phyloP scores from a whole-genome alignment of 2,113 vertebrate species.

The Cyprinus carpio region DNA sequence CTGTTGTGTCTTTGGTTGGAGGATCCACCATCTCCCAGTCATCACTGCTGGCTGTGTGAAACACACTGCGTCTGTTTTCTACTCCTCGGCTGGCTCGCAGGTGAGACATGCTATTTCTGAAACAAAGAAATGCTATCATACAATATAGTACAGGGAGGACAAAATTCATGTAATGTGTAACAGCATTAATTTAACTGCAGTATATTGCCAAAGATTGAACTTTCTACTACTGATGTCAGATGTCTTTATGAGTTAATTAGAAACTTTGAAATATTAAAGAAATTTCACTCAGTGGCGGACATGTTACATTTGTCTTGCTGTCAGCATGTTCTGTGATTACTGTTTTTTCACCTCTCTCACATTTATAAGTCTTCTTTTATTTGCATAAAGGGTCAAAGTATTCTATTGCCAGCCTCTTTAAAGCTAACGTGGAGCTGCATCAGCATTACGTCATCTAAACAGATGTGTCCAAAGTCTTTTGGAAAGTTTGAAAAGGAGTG shows the following conservation, averaged over 20 bases:
- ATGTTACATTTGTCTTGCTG: background rate
- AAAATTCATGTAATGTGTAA: background rate
- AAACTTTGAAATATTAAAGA: background rate
- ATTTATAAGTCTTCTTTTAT: conserved; percentile 4
- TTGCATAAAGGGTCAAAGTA: background rate
- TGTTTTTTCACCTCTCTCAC: background rate
- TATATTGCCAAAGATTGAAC: background rate
- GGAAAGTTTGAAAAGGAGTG: background rate
- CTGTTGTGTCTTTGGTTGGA: conserved; percentile 82
- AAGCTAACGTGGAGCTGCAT: conserved; percentile 10
- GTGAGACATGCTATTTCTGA: conserved; percentile 92
- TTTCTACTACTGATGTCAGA: background rate
- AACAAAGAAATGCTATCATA: background rate
- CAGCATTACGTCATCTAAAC: conserved; percentile 47
- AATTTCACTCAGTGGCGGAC: background rate
- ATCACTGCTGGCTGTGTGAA: conserved; percentile 84
- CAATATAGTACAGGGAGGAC: background rate
- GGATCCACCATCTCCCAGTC: conserved; percentile 94
- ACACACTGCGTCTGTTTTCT: conserved; percentile 85
- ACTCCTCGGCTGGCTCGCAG: conserved; percentile 79
- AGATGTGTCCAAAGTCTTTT: conserved; percentile 31
- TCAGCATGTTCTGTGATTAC: background rate
- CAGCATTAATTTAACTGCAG: too few species aligned
- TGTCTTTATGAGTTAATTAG: background rate
- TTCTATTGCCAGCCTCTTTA: background rate